A percentile compares a stretch with the other conserved stretches of the same genome.
Evolutionary conservation across 2,113 vertebrate genomes (phyloP).

Genomic region (Tamias sibiricus): DNA sequence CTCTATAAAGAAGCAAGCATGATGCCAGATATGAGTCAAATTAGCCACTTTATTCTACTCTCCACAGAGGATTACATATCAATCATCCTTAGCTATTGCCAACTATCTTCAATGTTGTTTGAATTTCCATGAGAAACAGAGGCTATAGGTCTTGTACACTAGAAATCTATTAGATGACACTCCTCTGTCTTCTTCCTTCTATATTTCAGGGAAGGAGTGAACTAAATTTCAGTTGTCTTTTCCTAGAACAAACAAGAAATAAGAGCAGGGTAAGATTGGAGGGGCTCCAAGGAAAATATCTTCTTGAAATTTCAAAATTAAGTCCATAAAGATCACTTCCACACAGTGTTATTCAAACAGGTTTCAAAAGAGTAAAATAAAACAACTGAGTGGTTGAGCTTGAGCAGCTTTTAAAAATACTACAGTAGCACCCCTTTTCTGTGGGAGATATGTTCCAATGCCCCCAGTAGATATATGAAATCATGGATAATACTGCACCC

Average conservation of each 20-base stretch:
- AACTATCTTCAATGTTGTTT: not conserved
- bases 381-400: not conserved
- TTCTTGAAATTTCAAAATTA: not conserved
- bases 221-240: constrained; percentile 10
- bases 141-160: not conserved
- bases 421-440: not conserved
- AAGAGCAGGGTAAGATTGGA: not conserved
- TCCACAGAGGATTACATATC: not conserved
- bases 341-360: not conserved
- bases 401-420: not conserved
- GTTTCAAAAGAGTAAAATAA: not conserved
- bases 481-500: not conserved
- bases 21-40: not conserved
- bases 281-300: not conserved
- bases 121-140: constrained; percentile 17
- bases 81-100: not conserved
- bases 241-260: not conserved
- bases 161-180: constrained; percentile 11
- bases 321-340: not conserved
- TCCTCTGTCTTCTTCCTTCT: not conserved
- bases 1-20: not conserved
- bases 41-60: constrained; percentile 13
- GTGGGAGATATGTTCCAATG: not conserved
- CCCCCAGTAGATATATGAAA: not conserved
- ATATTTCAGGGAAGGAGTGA: constrained; percentile 15